Evolutionary conservation across 2,113 vertebrate genomes (phyloP), one percentile per base, ranked within the genome.

Genomic region (Oreamnos americanus): DNA sequence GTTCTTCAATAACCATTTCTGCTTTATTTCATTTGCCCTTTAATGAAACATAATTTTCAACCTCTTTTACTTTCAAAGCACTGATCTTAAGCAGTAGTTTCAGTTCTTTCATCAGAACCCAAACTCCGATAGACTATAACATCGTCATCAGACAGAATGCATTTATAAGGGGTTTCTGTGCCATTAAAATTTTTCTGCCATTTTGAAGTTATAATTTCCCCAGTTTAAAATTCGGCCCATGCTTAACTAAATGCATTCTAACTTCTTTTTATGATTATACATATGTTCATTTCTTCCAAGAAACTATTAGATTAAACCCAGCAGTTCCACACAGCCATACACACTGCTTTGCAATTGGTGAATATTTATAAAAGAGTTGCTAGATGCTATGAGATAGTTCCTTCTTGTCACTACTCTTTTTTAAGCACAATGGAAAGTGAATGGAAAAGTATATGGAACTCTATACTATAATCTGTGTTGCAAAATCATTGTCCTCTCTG

Each of bases 1-100:
- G 19, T 95, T 86, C 39, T 60, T 78, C 4, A 25, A 36, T 60
- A 96, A 92, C 49, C 28, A 95, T 45, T 81, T 93, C 60, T 81
- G 21, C 13, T 88, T 95, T 88, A 79, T 53, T 88, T 55, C 13
- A 60, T 84, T 92, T 95, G 8, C 19, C 25, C 85, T 96, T 51
- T 90, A 87, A 87, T 84, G 89, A 90, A 91, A 78, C 23, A 82
- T 33, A 87, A 67, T 92, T 94, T 90, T 26, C 30, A 71, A 71
- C 71, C 21, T 71, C 78, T 91, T 87, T 93, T 81, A 64, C 17
- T 76, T 97, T 95, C 39, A 74, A 94, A 96, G 71, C 51, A 55
- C 10, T 94, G n/a, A 90, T 57, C 47, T 67, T 39, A 49, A 71
- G 78, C n/a, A 88, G 25, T 71, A 71, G 39, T 90, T 89, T 53